phyloP scores from a whole-genome alignment of 2,113 vertebrate species.

The Otis tarda region DNA sequence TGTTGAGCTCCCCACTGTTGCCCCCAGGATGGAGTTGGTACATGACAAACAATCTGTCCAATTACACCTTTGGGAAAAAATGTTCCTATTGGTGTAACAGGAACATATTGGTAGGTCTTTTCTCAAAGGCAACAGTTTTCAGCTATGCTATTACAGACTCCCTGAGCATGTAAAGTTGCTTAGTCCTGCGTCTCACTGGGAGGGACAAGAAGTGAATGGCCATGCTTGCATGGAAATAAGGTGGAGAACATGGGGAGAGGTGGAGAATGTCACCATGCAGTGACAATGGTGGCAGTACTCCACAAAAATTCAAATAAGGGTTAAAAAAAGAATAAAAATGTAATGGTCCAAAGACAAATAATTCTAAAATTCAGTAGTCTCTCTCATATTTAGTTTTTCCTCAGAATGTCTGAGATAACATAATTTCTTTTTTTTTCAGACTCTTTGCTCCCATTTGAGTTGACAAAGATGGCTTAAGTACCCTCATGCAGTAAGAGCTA shows the following conservation, averaged over 20 bases:
- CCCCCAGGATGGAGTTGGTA: neutral
- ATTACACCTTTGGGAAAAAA: neutral
- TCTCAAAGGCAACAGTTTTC: neutral
- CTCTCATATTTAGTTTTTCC: neutral
- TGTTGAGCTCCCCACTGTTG: neutral
- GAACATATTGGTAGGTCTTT: neutral
- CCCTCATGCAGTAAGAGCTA: neutral
- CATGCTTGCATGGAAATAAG: neutral
- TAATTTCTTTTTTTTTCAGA: neutral
- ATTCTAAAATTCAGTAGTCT: neutral
- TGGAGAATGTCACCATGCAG: neutral
- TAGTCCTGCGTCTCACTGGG: neutral
- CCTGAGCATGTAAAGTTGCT: neutral
- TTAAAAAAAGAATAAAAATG: neutral
- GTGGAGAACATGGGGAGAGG: neutral
- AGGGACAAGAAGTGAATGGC: neutral
- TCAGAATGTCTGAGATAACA: neutral
- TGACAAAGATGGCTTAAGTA: conserved; percentile 5
- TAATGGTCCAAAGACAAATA: neutral
- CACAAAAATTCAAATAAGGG: neutral
- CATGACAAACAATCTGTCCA: neutral
- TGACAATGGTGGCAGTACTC: neutral
- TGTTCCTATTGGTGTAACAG: neutral
- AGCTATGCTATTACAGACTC: neutral
- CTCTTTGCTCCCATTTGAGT: neutral